Evolutionary conservation across 2,113 vertebrate species (phyloP).

Genomic region (Chaenogobius annularis): DNA sequence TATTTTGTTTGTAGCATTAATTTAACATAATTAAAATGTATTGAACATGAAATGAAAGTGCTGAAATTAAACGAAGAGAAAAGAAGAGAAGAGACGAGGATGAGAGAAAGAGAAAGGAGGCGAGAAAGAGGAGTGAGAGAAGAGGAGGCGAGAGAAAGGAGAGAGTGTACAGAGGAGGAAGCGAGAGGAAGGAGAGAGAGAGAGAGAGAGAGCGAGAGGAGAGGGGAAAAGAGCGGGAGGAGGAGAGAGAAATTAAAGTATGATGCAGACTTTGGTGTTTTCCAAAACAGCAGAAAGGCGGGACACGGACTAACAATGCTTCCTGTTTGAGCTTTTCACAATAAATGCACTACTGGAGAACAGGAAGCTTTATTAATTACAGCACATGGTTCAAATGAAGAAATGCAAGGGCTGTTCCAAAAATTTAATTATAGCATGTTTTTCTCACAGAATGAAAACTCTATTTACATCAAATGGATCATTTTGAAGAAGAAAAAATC

Average conservation of each 20-base stretch:
- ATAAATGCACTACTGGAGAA: neutral
- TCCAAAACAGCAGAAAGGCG: conserved; percentile 7
- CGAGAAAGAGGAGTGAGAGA: neutral
- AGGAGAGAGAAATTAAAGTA: neutral
- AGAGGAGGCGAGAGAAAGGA: neutral
- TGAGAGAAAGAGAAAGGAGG: no score
- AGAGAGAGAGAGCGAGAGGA: neutral
- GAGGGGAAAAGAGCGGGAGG: neutral
- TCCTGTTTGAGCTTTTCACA: neutral
- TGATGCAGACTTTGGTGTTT: neutral
- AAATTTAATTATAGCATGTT: no score
- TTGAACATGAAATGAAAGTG: no score
- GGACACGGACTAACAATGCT: neutral
- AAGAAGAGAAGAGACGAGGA: no score
- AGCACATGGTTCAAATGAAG: neutral
- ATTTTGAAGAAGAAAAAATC: no score
- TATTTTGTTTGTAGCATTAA: no score
- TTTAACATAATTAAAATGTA: no score
- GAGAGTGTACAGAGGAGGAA: neutral
- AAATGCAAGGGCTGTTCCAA: no score
- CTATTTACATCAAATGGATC: no score
- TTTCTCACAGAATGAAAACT: no score
- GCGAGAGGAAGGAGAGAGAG: neutral
- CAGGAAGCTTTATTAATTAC: neutral
- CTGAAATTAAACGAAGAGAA: no score